A percentile compares a stretch with the other conserved stretches of the same genome.
These are phyloP conservation scores for Heliothis virescens DNA, from an alignment of 1,140 invertebrate species.

Conservation along the genomic window DNA sequence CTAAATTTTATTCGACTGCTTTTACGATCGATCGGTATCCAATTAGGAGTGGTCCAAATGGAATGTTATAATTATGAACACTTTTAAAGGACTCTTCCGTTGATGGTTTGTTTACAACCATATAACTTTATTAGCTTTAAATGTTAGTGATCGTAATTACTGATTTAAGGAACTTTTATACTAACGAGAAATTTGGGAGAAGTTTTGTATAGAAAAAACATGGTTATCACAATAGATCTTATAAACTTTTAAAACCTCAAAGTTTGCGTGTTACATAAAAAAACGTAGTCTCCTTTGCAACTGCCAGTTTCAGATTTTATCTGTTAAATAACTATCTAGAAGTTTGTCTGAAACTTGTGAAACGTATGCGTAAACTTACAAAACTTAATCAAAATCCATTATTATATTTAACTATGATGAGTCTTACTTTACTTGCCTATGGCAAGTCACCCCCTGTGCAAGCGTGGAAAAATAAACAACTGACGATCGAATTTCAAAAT, in stretches of 20 bases:
- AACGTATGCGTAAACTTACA: too few species aligned
- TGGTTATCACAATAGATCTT: too few species aligned
- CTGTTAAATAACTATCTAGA: too few species aligned
- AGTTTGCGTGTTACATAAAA: too few species aligned
- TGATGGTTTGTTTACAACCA: constrained; percentile 56
- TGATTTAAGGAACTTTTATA: constrained; percentile 14
- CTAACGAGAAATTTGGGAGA: background rate
- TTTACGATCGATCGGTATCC: constrained; percentile 48
- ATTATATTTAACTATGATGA: too few species aligned
- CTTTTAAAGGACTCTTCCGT: constrained; percentile 48
- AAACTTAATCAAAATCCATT: too few species aligned
- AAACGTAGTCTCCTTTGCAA: too few species aligned
- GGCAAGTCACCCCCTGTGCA: background rate
- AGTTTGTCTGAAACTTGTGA: too few species aligned
- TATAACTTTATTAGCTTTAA: constrained; percentile 56
- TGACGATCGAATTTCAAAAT: background rate
- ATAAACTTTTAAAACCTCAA: background rate
- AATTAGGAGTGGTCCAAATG: constrained; percentile 49
- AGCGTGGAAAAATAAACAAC: background rate
- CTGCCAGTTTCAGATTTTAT: too few species aligned
- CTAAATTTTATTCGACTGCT: background rate
- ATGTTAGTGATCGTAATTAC: constrained; percentile 49
- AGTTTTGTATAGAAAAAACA: too few species aligned
- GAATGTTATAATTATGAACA: constrained; percentile 51
- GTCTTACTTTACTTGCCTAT: background rate